A percentile compares a stretch with the other conserved stretches of the same genome.
These are phyloP conservation scores for Drosophila siamana DNA, from an alignment of 2,888 invertebrate species.

Conservation along the genomic window DNA sequence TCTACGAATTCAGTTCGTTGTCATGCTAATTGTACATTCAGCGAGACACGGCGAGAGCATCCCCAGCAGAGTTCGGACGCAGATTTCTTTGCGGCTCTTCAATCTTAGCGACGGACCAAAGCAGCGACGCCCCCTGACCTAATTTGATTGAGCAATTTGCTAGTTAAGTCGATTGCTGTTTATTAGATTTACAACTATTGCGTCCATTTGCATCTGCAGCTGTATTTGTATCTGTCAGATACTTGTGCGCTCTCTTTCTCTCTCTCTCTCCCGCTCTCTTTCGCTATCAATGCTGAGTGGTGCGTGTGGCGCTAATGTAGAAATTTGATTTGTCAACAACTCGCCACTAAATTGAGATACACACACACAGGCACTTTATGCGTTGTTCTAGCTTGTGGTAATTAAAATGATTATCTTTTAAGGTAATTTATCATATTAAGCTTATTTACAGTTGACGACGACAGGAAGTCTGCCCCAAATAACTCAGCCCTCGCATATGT, in stretches of 20 bases:
- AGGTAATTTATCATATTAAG: slow-evolving; percentile 68
- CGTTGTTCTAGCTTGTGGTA: slow-evolving; percentile 63
- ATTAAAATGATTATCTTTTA: slow-evolving; percentile 65
- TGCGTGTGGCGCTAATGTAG: slow-evolving; percentile 16
- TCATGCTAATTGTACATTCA: slow-evolving; percentile 58
- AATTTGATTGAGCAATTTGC: slow-evolving; percentile 73
- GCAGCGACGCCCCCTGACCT: slow-evolving; percentile 59
- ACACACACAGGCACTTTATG: slow-evolving; percentile 54
- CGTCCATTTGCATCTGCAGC: slow-evolving; percentile 56
- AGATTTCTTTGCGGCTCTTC: slow-evolving; percentile 9
- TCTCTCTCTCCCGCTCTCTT: slow-evolving; percentile 3
- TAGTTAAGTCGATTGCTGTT: slow-evolving; percentile 59
- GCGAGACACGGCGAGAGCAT: slow-evolving; percentile 12
- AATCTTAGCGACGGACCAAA: slow-evolving; percentile 38
- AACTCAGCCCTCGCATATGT: slow-evolving; percentile 14
- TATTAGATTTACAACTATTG: slow-evolving; percentile 66
- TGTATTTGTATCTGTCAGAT: slow-evolving; percentile 47
- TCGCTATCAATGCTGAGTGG: not conserved
- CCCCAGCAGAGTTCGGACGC: slow-evolving; percentile 22
- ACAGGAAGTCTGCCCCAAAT: slow-evolving; percentile 68
- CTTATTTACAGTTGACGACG: slow-evolving; percentile 50
- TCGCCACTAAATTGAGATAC: slow-evolving; percentile 40
- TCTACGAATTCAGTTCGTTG: slow-evolving; percentile 47
- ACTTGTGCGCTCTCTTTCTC: slow-evolving; percentile 16
- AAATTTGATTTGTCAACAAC: slow-evolving; percentile 63